Evolutionary conservation across 2,888 invertebrate species (phyloP), one percentile per base, ranked within the genome.

Genomic region (Trilocha varians): DNA sequence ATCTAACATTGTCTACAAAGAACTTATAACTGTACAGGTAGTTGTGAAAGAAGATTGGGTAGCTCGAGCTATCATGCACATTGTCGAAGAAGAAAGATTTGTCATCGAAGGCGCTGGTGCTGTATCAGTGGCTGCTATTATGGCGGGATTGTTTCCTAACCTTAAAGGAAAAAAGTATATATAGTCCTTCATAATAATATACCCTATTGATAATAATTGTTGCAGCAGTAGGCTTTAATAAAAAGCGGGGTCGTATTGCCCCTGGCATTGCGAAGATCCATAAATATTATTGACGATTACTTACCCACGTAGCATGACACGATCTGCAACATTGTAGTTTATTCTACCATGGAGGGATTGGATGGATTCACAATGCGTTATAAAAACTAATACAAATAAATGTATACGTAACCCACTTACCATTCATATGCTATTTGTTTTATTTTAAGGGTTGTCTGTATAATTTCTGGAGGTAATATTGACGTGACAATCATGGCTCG

Each of bases 101-200:
- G 93, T 97, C 0, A 93, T 96, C 0, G 97, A 97, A 78, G 97
- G 97, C 0, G 95, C 94, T 13, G 96, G 94, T 0, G 96, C 95
- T 0, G 88, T 91, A 2, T 89, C 92, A 0, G 64, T 96, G 8
- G 96, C 96, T 0, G 93, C 95, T 3, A 88, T 96, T 45, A 78
- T 96, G 54, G 90, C 93, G 11, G 94, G 94, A 2, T 88, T 92
- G 41, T 78, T 96, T 39, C 91, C 94, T 11, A 94, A 96, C 53
- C 87, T 96, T 13, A 90, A 90, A 68, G 95, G 95, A 25, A 96
- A 96, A 85, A 93, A 89, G 94, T 94, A 61, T 71, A 72, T 47
- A 1, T 9, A 9, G 11, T 3, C 5, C 13, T 5, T 16, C 38
- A 13, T 16, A 17, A n/a, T n/a, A n/a, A n/a, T n/a, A n/a, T n/a